Evolutionary conservation across 2,888 invertebrate genomes (phyloP), one percentile per base, ranked within the genome.

Genomic region (Eilema depressum): DNA sequence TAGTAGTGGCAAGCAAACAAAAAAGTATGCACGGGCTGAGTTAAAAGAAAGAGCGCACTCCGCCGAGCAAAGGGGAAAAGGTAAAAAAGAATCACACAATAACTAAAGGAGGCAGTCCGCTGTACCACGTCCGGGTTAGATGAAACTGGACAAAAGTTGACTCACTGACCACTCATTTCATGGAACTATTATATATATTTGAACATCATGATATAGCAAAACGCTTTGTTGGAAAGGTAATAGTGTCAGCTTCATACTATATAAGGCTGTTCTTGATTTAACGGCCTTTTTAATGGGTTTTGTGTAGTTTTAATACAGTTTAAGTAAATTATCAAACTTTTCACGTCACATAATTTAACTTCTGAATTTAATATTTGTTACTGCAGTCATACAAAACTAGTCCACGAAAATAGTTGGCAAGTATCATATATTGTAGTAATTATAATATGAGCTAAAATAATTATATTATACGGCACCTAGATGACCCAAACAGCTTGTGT

Each of bases 41-140:
- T 83, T 85, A 84, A 87, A 89, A 89, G 88, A 89, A 91, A 91
- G 88, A 90, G 88, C 86, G 88, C 90, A 89, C 91, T 93, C 91
- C 88, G 88, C 86, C 88, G 85, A 77, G 83, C 86, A 88, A 79
- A 85, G 89, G 89, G 85, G 81, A 87, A 91, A 88, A 88, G 81
- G 88, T 83, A 89, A 90, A 92, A 90, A 89, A 88, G 83, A 86
- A 89, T 78, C 82, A 88, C 85, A 91, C 91, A 92, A 93, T 92
- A 89, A 90, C 86, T 83, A 79, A 89, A 89, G 88, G 87, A 91
- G 88, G 85, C 86, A 85, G 85, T 78, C 80, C 82, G 84, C 77
- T 80, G 81, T 81, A 80, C 88, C 83, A 87, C 91, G 89, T 89
- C 90, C 89, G 90, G 88, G 82, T 83, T 87, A 88, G 88, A 89